phyloP scores from a whole-genome alignment of 2,888 invertebrate genomes.

The Macropis europaea region DNA sequence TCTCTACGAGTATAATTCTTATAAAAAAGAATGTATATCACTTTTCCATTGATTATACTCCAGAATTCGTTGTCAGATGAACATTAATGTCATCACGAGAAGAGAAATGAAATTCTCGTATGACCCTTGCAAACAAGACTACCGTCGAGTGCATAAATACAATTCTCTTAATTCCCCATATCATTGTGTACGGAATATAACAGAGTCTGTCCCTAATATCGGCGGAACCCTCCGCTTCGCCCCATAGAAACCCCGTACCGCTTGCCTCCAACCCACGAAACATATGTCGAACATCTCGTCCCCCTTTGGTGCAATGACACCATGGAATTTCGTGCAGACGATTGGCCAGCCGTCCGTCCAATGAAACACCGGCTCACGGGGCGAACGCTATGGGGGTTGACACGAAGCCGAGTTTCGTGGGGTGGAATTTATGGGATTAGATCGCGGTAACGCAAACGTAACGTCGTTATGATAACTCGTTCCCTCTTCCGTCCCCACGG shows the following conservation, averaged over 20 bases:
- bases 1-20: no score
- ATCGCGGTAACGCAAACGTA: conserved; percentile 60
- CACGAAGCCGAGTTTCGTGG: conserved; percentile 33
- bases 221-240: conserved; percentile 25
- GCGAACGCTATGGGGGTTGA: conserved; percentile 36
- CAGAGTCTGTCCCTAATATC: conserved; percentile 21
- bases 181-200: neutral
- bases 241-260: conserved; percentile 14
- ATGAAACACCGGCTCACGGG: conserved; percentile 36
- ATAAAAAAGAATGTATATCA: no score
- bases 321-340: conserved; percentile 51
- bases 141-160: neutral
- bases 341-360: conserved; percentile 60
- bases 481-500: neutral
- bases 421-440: conserved; percentile 55
- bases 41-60: no score
- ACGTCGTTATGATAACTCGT: conserved; percentile 58
- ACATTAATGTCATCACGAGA: no score
- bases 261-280: conserved; percentile 30
- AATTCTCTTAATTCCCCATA: conserved; percentile 22
- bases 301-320: conserved; percentile 50
- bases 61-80: no score
- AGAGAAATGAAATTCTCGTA: no score
- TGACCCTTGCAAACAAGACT: neutral
- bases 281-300: conserved; percentile 57